A percentile compares a stretch with the other conserved stretches of the same genome.
These are phyloP conservation scores for Oncorhynchus tshawytscha DNA, from an alignment of 2,113 vertebrate species.

Conservation along the genomic window DNA sequence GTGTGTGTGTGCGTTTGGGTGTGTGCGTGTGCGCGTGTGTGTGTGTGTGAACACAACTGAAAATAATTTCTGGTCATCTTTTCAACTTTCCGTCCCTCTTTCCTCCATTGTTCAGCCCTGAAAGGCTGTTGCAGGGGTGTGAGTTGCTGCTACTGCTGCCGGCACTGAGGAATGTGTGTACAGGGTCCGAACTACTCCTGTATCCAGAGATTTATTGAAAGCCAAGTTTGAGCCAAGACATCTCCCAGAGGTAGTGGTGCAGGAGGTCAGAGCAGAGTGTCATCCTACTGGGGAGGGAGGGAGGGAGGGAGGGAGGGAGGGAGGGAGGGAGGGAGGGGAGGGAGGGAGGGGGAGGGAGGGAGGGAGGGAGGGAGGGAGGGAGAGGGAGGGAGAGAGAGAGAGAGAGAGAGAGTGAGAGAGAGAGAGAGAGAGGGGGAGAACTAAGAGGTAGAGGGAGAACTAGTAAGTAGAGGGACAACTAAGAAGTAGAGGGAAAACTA, in stretches of 20 bases:
- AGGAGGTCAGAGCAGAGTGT: not conserved
- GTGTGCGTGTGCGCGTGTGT: conserved; percentile 6
- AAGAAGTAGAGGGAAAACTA: not conserved
- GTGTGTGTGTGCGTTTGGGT: not conserved
- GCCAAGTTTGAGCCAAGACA: conserved; percentile 17
- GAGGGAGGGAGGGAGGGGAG: conserved; percentile 10
- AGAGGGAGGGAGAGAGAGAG: not conserved
- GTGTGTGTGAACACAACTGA: not conserved
- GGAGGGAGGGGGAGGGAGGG: no score
- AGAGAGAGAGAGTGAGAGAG: conserved; percentile 5
- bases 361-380: not conserved
- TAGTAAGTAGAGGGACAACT: not conserved
- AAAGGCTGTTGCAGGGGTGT: not conserved
- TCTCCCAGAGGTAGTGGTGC: conserved; percentile 4
- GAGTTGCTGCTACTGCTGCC: conserved; percentile 1
- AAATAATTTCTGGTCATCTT: not conserved
- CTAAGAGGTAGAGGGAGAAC: not conserved
- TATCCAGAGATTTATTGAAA: conserved; percentile 22
- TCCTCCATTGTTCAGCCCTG: not conserved
- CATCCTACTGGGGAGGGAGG: not conserved
- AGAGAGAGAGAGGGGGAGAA: conserved; percentile 10
- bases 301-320: not conserved
- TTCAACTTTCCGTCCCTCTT: conserved; percentile 2
- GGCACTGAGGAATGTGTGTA: conserved; percentile 22
- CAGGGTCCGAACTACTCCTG: not conserved